Conservation (phyloP, 2,888 invertebrate species). For the Scaptomyza reducta region DNA sequence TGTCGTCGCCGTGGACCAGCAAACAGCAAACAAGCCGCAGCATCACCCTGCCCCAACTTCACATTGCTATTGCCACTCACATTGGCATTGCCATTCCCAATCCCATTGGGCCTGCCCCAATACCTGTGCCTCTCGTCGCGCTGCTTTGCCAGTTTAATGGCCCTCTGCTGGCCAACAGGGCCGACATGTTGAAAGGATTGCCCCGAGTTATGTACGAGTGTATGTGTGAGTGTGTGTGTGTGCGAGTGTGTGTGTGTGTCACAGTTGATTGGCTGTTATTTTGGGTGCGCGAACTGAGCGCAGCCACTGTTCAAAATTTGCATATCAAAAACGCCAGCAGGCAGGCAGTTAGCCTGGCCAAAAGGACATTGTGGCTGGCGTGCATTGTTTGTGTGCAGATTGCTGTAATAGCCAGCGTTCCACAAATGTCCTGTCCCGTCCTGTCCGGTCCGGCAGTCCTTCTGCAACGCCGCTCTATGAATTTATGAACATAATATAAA, state of each 20-base stretch:
- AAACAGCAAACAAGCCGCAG: slow-evolving; percentile 77
- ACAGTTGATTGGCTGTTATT: slow-evolving; percentile 80
- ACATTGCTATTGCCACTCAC: too few relatives aligned
- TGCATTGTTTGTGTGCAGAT: slow-evolving; percentile 56
- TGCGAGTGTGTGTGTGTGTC: slow-evolving; percentile 45
- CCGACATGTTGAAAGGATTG: slow-evolving; percentile 76
- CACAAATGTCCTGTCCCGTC: slow-evolving; percentile 29
- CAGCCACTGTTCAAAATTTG: slow-evolving; percentile 73
- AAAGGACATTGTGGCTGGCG: slow-evolving; percentile 16
- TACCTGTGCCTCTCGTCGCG: slow-evolving; percentile 30
- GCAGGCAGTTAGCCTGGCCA: slow-evolving; percentile 17
- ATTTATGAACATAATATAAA: slow-evolving; percentile 83
- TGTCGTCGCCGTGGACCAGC: slow-evolving; percentile 65
- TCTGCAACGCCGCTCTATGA: slow-evolving; percentile 67
- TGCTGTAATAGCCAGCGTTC: slow-evolving; percentile 59
- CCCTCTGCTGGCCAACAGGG: slow-evolving; percentile 40
- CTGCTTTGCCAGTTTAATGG: slow-evolving; percentile 57
- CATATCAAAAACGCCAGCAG: slow-evolving; percentile 71
- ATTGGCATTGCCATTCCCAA: too few relatives aligned
- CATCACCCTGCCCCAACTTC: slow-evolving; percentile 24
- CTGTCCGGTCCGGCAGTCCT: slow-evolving; percentile 18
- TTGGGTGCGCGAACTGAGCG: slow-evolving; percentile 69
- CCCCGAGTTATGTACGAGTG: slow-evolving; percentile 61
- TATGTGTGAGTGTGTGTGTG: slow-evolving; percentile 30
- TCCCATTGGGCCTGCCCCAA: slow-evolving; percentile 7